Conservation (phyloP, 2,113 vertebrate species). For the Coptodon bakossiorum region DNA sequence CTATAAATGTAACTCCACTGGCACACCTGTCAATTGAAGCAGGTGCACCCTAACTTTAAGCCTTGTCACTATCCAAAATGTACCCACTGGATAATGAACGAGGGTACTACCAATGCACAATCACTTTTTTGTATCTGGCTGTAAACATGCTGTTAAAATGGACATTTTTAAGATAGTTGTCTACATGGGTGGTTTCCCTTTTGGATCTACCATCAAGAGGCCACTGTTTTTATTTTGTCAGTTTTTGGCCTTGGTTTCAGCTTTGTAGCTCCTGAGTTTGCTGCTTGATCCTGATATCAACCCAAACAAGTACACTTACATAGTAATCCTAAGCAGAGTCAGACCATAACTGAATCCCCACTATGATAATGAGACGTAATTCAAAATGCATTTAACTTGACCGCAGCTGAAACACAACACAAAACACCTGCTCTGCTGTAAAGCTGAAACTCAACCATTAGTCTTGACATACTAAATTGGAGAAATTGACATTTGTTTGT, state of each 20-base stretch:
- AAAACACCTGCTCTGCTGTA: neutral
- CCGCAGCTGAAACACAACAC: neutral
- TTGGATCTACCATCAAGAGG: neutral
- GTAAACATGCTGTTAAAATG: neutral
- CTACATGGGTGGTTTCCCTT: neutral
- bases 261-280: neutral
- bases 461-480: neutral
- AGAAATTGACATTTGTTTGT: neutral
- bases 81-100: neutral
- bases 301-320: neutral
- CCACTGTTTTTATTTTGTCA: neutral
- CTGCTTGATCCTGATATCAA: neutral
- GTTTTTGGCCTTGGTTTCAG: neutral
- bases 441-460: neutral
- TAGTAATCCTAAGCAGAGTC: neutral
- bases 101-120: neutral
- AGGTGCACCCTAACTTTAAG: neutral
- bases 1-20: neutral
- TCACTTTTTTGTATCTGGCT: neutral
- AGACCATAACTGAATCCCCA: accelerated
- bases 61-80: neutral
- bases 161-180: neutral
- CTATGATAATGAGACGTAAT: accelerated
- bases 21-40: neutral
- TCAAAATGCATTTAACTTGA: neutral